phyloP scores from a whole-genome alignment of 2,113 vertebrate species.

The Anser cygnoides region DNA sequence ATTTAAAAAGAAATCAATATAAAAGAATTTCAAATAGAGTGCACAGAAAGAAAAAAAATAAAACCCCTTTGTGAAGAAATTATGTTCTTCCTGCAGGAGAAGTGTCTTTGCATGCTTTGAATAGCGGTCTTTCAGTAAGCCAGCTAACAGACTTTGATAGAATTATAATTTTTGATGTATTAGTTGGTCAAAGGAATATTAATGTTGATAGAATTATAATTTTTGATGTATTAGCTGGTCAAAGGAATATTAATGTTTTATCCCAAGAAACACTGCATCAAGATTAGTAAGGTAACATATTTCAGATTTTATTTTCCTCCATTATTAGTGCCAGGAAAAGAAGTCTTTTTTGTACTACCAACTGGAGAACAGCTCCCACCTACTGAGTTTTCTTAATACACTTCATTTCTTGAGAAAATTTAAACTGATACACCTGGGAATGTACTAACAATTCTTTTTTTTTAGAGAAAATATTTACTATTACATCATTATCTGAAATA shows the following conservation, averaged over 20 bases:
- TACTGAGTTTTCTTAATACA: background rate
- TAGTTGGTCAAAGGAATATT: background rate
- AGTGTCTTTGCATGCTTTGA: background rate
- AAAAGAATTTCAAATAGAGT: background rate
- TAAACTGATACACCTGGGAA: background rate
- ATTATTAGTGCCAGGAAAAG: background rate
- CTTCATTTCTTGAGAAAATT: background rate
- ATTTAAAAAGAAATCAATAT: background rate
- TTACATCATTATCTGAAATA: background rate
- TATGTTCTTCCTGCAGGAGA: background rate
- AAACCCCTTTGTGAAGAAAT: background rate
- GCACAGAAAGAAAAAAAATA: background rate
- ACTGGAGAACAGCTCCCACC: background rate
- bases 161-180: constrained; percentile 1
- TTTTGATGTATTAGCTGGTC: background rate
- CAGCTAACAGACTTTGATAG: background rate
- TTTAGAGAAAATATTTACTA: background rate
- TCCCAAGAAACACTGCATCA: background rate
- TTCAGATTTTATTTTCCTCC: constrained; percentile 1
- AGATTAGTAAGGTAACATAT: background rate
- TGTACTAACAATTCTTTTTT: background rate
- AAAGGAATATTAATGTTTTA: constrained; percentile 37
- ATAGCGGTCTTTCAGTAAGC: constrained; percentile 15
- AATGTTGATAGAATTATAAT: constrained; percentile 21
- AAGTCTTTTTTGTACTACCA: background rate